Conservation (phyloP, 2,113 vertebrate species). For the Poecile atricapillus region DNA sequence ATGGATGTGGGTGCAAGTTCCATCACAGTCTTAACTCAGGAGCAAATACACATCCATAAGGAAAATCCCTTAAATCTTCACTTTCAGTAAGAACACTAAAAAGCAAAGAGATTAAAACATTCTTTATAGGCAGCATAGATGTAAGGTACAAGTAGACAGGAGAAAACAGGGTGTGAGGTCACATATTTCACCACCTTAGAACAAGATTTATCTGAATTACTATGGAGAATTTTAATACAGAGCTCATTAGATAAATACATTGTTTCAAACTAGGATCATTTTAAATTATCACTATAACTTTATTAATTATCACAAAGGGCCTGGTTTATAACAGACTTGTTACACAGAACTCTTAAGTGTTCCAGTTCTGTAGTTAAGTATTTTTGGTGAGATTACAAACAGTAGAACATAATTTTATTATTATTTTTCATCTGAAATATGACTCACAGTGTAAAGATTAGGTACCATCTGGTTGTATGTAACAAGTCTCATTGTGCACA, state of each 20-base stretch:
- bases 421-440: constrained; percentile 14
- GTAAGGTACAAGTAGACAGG: neutral
- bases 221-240: neutral
- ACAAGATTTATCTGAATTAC: neutral
- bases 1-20: neutral
- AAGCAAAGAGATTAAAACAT: neutral
- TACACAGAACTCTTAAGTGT: neutral
- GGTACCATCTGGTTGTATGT: neutral
- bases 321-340: neutral
- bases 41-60: neutral
- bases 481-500: neutral
- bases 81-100: neutral
- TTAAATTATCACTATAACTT: neutral
- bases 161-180: neutral
- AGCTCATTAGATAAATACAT: neutral
- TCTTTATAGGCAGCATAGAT: neutral
- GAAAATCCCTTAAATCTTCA: neutral
- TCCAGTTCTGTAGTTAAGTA: neutral
- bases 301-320: neutral
- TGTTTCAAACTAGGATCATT: neutral
- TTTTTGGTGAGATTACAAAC: neutral
- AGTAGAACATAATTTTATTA: neutral
- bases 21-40: neutral
- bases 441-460: constrained; percentile 16
- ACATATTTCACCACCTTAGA: neutral